Conservation (phyloP, 2,888 invertebrate species). For the Rhagophthalmus giganteus region DNA sequence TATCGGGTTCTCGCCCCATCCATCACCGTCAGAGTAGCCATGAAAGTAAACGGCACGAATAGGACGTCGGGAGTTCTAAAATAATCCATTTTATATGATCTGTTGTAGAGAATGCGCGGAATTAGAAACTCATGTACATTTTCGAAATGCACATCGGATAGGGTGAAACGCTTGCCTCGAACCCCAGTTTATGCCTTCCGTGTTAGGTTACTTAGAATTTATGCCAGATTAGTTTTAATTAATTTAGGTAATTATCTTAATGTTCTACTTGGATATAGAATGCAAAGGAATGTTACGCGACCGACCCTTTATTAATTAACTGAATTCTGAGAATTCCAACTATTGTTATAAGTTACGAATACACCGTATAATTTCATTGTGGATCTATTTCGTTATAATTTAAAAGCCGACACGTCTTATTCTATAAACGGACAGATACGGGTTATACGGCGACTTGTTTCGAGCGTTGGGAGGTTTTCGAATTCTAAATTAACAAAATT, state of each 20-base stretch:
- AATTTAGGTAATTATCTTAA: constrained; percentile 38
- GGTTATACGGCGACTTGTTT: no score
- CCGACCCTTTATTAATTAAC: constrained; percentile 35
- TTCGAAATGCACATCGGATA: constrained; percentile 13
- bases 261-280: constrained; percentile 30
- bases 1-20: constrained; percentile 46
- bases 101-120: constrained; percentile 14
- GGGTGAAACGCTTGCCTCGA: constrained; percentile 9
- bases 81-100: constrained; percentile 31
- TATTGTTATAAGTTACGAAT: constrained; percentile 29
- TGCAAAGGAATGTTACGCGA: constrained; percentile 32
- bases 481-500: no score
- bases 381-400: constrained; percentile 2
- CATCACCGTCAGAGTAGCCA: constrained; percentile 47
- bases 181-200: constrained; percentile 20
- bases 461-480: no score
- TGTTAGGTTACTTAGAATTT: constrained; percentile 22
- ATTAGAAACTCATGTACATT: constrained; percentile 6
- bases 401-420: no score
- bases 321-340: constrained; percentile 31
- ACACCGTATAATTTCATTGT: constrained; percentile 20
- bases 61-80: constrained; percentile 34
- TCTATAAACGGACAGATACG: background rate
- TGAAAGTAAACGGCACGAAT: constrained; percentile 42
- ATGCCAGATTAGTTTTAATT: constrained; percentile 36